Conservation (phyloP, 2,797 vertebrate species). For the Tachyglossus aculeatus region DNA sequence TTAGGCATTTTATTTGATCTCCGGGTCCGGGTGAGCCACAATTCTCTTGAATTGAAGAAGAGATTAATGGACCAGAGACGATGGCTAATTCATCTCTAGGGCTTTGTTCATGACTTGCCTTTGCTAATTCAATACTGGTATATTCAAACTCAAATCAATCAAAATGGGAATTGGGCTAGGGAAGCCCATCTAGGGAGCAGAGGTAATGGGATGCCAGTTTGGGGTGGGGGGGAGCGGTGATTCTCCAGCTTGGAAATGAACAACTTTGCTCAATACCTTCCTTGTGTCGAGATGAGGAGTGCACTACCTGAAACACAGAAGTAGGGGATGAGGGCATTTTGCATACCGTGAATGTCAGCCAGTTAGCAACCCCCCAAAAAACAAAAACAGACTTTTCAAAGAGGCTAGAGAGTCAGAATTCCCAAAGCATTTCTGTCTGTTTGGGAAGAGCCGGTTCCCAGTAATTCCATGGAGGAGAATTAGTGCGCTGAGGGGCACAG, state of each 20-base stretch:
- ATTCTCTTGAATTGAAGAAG: conserved; percentile 78
- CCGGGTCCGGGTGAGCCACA: conserved; percentile 76
- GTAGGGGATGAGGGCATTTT: conserved; percentile 14
- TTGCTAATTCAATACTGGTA: conserved; percentile 78
- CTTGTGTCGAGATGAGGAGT: conserved; percentile 6
- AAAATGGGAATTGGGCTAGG: conserved; percentile 77
- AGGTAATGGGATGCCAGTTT: conserved; percentile 14
- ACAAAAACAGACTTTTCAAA: conserved; percentile 34
- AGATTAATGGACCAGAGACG: conserved; percentile 80
- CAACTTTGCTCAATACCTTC: conserved; percentile 6
- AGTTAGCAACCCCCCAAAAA: too few species aligned
- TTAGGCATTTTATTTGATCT: conserved; percentile 85
- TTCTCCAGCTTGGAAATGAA: conserved; percentile 7
- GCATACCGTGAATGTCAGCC: conserved; percentile 17
- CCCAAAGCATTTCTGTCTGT: conserved; percentile 11
- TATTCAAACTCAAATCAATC: conserved; percentile 78
- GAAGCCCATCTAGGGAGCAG: conserved; percentile 16
- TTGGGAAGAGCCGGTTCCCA: not conserved
- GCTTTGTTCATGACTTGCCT: conserved; percentile 77
- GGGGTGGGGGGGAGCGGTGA: too few species aligned
- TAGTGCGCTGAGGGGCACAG: conserved; percentile 47
- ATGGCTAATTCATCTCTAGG: conserved; percentile 80
- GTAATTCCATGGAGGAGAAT: conserved; percentile 37
- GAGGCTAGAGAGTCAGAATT: conserved; percentile 29
- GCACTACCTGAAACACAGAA: not conserved